Evolutionary conservation across 2,113 vertebrate genomes (phyloP).

Genomic region (Gallinago media): DNA sequence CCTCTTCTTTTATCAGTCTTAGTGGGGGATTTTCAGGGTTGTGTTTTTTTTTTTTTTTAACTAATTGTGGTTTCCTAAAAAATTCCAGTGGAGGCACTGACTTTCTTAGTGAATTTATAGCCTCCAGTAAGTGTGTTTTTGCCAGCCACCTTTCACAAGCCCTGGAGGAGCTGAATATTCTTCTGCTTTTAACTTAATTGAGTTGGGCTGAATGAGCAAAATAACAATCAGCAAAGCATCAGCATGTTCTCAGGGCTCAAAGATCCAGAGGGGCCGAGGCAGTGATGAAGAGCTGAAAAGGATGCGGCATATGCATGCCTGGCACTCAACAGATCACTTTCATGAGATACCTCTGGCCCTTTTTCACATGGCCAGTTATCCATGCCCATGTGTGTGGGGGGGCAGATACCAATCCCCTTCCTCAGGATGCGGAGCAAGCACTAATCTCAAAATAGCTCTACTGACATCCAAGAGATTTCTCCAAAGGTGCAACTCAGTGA

Average conservation of each 20-base stretch:
- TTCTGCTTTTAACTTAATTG: background rate
- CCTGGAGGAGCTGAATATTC: background rate
- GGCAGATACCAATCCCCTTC: background rate
- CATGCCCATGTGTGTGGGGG: accelerated
- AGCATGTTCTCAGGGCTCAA: background rate
- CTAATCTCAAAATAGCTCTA: background rate
- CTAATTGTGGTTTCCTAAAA: background rate
- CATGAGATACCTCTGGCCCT: background rate
- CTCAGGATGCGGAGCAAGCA: background rate
- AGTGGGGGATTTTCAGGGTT: background rate
- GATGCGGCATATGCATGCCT: background rate
- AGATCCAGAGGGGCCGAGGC: background rate
- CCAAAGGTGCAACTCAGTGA: background rate
- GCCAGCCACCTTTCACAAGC: background rate
- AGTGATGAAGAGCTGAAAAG: background rate
- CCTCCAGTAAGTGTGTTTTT: background rate
- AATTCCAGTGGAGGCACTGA: background rate
- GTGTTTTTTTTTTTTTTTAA: accelerated
- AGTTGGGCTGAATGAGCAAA: background rate
- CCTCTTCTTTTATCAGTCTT: background rate
- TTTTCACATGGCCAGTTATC: background rate
- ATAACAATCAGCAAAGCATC: background rate
- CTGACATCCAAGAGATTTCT: background rate
- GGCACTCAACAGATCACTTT: background rate
- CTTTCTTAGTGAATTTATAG: background rate